phyloP scores from a whole-genome alignment of 2,888 invertebrate genomes.

The Fragum whitleyi region DNA sequence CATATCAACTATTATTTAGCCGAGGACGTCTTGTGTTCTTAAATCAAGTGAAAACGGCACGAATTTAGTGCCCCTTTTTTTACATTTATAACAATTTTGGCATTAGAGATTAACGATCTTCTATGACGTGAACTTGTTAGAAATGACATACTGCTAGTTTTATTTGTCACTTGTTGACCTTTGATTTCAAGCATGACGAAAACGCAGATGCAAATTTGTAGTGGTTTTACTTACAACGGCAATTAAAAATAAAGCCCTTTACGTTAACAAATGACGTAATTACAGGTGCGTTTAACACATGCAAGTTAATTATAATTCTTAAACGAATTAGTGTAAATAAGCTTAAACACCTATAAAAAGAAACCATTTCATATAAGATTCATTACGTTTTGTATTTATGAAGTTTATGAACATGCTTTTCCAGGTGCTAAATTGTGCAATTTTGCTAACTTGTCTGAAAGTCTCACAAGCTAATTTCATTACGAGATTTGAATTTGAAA shows the following conservation, averaged over 20 bases:
- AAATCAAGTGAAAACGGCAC: no score
- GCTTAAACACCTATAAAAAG: neutral
- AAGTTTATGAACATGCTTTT: neutral
- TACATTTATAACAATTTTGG: no score
- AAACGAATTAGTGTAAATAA: neutral
- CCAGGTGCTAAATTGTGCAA: neutral
- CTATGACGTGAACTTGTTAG: no score
- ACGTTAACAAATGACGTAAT: neutral
- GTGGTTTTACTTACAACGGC: neutral
- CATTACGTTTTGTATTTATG: neutral
- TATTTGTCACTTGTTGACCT: neutral
- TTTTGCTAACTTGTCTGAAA: neutral
- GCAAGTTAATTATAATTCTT: neutral
- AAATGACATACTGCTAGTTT: neutral
- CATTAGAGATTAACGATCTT: no score
- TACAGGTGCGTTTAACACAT: neutral
- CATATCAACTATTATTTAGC: no score
- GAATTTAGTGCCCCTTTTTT: no score
- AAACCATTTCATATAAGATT: neutral
- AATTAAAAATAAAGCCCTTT: neutral
- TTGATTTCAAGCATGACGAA: neutral
- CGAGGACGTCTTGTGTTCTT: no score
- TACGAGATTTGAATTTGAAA: slow-evolving; percentile 45
- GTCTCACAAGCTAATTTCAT: neutral
- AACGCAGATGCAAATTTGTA: neutral